phyloP scores from a whole-genome alignment of 2,113 vertebrate genomes.

The Pseudonaja textilis region DNA sequence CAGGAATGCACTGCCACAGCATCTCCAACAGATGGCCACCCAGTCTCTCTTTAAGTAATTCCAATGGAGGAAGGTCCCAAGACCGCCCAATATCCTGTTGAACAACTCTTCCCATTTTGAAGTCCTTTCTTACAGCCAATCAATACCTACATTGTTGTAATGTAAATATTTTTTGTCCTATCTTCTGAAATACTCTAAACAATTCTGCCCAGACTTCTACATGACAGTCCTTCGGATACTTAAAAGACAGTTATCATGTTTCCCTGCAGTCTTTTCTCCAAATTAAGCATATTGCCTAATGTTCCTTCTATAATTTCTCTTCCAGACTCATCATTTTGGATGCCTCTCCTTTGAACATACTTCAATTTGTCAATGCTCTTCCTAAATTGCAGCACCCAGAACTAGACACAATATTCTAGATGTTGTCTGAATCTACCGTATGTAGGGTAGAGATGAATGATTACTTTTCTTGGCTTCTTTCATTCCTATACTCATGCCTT shows the following conservation, averaged over 20 bases:
- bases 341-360: not conserved
- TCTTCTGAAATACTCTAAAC: not conserved
- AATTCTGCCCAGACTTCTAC: not conserved
- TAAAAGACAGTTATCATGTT: not conserved
- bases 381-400: not conserved
- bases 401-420: not conserved
- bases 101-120: not conserved
- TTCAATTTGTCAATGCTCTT: not conserved
- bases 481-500: not conserved
- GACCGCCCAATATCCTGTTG: not conserved
- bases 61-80: not conserved
- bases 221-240: not conserved
- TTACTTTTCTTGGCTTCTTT: not conserved
- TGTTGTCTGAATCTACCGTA: not conserved
- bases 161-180: not conserved
- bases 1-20: not conserved
- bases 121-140: not conserved
- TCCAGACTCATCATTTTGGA: not conserved
- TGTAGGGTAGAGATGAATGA: not conserved
- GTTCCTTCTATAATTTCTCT: not conserved
- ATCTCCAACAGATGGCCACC: not conserved
- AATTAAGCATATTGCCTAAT: not conserved
- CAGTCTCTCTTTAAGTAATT: not conserved
- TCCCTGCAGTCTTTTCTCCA: not conserved
- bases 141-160: not conserved